phyloP scores from a whole-genome alignment of 2,888 invertebrate species.

The Nephrotoma guestfalica region DNA sequence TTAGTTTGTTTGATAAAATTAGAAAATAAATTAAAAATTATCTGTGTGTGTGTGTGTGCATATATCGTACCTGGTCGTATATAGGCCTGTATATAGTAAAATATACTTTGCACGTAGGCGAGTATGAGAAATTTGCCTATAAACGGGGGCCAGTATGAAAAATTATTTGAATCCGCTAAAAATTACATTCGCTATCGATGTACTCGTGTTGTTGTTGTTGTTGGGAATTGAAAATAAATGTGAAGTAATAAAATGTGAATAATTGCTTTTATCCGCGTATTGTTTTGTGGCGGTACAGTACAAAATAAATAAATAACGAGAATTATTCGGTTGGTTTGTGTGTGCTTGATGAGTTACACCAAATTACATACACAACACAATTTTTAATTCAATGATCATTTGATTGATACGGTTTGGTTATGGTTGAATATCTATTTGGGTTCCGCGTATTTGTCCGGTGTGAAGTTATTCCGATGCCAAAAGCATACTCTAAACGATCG shows the following conservation, averaged over 20 bases:
- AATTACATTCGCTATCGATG: background rate
- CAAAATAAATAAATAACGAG: background rate
- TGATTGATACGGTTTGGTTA: background rate
- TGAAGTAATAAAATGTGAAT: background rate
- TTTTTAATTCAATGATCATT: background rate
- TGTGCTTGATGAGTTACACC: background rate
- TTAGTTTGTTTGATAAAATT: background rate
- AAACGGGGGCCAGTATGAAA: background rate
- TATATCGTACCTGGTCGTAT: background rate
- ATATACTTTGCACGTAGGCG: background rate
- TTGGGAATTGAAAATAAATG: background rate
- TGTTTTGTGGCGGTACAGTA: background rate
- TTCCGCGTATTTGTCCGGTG: background rate
- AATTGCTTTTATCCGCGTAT: background rate
- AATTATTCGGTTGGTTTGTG: background rate
- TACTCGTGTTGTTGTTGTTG: background rate
- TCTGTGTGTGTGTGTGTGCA: too few species aligned
- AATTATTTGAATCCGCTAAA: background rate
- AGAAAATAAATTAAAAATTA: background rate
- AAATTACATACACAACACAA: background rate
- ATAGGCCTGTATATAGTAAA: background rate
- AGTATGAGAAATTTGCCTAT: background rate
- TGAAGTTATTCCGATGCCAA: background rate
- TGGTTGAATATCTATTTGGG: background rate
- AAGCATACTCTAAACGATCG: background rate